Evolutionary conservation across 1,140 invertebrate genomes (phyloP), one percentile per base, ranked within the genome.

Genomic region (Orchesella cincta): DNA sequence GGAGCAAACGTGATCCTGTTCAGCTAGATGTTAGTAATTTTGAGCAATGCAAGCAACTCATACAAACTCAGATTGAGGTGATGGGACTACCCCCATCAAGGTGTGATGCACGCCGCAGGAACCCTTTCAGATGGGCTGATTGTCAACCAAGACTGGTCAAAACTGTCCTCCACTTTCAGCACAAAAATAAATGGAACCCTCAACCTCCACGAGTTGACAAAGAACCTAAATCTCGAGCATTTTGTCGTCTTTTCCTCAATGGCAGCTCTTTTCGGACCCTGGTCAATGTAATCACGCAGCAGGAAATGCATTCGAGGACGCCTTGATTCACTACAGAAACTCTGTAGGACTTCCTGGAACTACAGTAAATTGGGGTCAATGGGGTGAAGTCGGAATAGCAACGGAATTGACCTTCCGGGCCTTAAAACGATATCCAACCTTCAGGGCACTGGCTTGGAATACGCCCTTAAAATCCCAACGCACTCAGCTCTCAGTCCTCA

Each of bases 301-400:
- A 34, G 57, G 46, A 8, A 76, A 76, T 29, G 26, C 51, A 23
- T 76, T 33, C 34, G 5, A 67, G 29, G 74, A 76, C 36, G n/a
- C 74, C 16, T 70, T 76, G 23, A 34, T 34, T 1, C 12, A 23
- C 8, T 70, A 76, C 26, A 3, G 74, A 39, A 16, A 76, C 31
- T 26, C 8, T 64, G 3, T 67, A 1, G 74, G 74, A 3, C 33
- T 75, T 8, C 62, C 74, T 36, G 54, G 14, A 34, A 31, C 34
- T 12, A 57, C 54, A n/a, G 34, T 76, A 1, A 76, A 76, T 67
- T 76, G 74, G 74, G 74, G 74, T 2, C 51, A 62, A 29, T 76
- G 74, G 74, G 20, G 51, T 5, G 8, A 70, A 31, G 62, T 76
- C 5, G 74, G 74, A 3, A 16, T 76, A 12, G 74, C 74, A 34